These are phyloP conservation scores for Otolemur crassicaudatus DNA, from an alignment of 2,797 vertebrate genomes.

Conservation along the genomic window DNA sequence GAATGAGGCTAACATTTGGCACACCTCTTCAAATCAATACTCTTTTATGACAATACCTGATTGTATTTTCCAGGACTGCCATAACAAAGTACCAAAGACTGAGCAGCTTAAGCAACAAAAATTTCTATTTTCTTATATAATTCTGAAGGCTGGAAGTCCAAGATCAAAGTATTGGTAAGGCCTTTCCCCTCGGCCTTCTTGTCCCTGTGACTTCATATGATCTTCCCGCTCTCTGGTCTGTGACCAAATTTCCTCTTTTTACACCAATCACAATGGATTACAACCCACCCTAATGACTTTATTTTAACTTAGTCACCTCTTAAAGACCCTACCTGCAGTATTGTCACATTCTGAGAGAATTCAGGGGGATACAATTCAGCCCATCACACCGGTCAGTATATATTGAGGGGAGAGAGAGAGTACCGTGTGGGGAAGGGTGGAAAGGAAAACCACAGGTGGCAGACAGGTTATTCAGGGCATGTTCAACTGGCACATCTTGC, in stretches of 20 bases:
- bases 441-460: background rate
- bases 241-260: constrained; percentile 24
- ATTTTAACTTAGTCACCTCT: constrained; percentile 11
- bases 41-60: background rate
- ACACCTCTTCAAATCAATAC: background rate
- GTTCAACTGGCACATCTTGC: background rate
- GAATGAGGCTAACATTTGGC: background rate
- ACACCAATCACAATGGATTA: background rate
- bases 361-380: background rate
- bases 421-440: background rate
- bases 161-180: background rate
- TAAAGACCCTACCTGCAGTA: constrained; percentile 7
- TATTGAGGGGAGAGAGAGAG: background rate
- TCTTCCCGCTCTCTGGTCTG: background rate
- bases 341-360: background rate
- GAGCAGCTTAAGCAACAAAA: background rate
- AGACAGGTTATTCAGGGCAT: background rate
- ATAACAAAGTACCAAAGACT: background rate
- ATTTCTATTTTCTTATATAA: background rate
- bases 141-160: background rate
- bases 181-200: background rate
- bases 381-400: background rate
- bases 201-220: background rate
- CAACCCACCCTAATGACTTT: background rate
- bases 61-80: background rate